phyloP scores from a whole-genome alignment of 2,888 invertebrate genomes.

The Cheilosia scutellata region DNA sequence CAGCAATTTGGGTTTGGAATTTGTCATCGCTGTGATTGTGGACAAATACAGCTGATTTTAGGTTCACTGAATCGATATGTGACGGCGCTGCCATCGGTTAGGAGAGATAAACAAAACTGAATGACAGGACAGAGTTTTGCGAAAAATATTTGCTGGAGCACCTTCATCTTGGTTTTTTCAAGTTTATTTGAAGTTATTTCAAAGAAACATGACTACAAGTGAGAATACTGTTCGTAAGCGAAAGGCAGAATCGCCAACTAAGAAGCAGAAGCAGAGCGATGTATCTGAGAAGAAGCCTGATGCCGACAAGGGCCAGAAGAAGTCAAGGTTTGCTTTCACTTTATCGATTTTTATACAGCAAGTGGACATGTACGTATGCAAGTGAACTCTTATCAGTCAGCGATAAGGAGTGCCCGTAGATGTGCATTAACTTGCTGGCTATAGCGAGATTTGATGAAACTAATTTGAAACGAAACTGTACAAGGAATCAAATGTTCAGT shows the following conservation, averaged over 20 bases:
- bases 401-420: background rate
- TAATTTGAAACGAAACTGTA: background rate
- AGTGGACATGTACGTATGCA: background rate
- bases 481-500: too few relatives aligned
- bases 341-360: constrained; percentile 42
- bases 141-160: background rate
- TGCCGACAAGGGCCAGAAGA: constrained; percentile 36
- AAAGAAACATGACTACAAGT: constrained; percentile 35
- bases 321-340: constrained; percentile 45
- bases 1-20: constrained; percentile 19
- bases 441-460: background rate
- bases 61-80: background rate
- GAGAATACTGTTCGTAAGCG: constrained; percentile 51
- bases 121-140: background rate
- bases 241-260: constrained; percentile 31
- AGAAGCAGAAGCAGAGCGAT: background rate
- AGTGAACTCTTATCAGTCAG: background rate
- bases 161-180: background rate
- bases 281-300: background rate
- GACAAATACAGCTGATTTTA: constrained; percentile 52
- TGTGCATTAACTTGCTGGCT: background rate
- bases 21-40: constrained; percentile 53
- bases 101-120: constrained; percentile 28
- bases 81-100: constrained; percentile 11
- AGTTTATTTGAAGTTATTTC: background rate